phyloP scores from a whole-genome alignment of 2,797 vertebrate species.

The Takifugu ocellatus region DNA sequence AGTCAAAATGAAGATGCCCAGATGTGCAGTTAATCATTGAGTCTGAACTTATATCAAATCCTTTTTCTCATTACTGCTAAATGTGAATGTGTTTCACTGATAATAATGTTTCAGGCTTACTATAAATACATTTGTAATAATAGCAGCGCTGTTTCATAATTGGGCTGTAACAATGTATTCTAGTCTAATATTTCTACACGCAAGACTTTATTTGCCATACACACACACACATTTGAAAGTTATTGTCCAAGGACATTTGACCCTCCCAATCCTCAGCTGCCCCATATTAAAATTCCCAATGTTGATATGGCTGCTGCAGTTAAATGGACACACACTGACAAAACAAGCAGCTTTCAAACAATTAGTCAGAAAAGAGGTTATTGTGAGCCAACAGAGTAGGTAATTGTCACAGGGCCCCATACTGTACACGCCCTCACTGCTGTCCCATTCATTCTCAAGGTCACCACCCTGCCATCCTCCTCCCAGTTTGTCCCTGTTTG shows the following conservation, averaged over 20 bases:
- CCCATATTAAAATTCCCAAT: background rate
- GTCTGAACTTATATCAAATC: too few relatives aligned
- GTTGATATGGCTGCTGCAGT: background rate
- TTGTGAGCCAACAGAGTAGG: conserved; percentile 21
- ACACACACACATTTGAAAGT: too few relatives aligned
- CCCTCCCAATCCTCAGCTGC: background rate
- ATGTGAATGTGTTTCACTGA: too few relatives aligned
- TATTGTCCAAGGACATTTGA: background rate
- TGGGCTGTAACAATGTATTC: too few relatives aligned
- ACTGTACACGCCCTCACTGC: conserved; percentile 14
- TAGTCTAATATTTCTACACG: too few relatives aligned
- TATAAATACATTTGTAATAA: too few relatives aligned
- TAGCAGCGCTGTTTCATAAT: too few relatives aligned
- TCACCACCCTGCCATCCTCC: conserved; percentile 53
- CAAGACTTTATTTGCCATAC: too few relatives aligned
- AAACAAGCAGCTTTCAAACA: background rate
- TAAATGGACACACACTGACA: background rate
- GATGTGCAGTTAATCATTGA: conserved; percentile 38
- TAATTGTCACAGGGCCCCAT: conserved; percentile 21
- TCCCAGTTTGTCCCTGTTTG: conserved; percentile 60
- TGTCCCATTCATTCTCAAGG: conserved; percentile 60
- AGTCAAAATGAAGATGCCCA: conserved; percentile 15
- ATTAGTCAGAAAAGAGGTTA: conserved; percentile 31
- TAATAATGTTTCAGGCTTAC: too few relatives aligned
- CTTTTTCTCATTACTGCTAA: too few relatives aligned